A percentile compares a stretch with the other conserved stretches of the same genome.
Evolutionary conservation across 2,888 invertebrate species (phyloP).

Genomic region (Rhamnusium bicolor): DNA sequence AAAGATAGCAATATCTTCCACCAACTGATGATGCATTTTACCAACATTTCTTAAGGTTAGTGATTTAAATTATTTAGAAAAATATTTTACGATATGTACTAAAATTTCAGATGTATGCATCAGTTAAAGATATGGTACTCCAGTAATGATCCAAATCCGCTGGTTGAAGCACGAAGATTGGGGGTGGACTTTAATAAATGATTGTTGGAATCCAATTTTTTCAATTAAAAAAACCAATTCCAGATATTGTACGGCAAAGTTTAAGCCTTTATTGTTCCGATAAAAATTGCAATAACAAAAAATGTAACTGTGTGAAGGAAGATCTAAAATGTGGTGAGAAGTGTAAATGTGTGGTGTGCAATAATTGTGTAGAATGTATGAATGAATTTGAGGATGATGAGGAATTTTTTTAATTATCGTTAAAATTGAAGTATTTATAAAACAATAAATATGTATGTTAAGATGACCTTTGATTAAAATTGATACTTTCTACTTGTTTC

Average conservation of each 20-base stretch:
- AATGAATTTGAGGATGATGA: neutral
- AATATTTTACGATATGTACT: neutral
- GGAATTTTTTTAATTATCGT: neutral
- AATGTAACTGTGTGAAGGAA: neutral
- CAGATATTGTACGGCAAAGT: neutral
- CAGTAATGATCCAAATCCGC: neutral
- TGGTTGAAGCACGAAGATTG: neutral
- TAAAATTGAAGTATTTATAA: too few relatives aligned
- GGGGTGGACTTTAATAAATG: neutral
- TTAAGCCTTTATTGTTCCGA: neutral
- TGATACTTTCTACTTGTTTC: too few relatives aligned
- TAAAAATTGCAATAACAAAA: neutral
- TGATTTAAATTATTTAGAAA: too few relatives aligned
- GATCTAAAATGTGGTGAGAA: neutral
- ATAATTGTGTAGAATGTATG: neutral
- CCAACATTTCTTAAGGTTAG: neutral
- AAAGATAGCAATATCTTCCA: conserved; percentile 28
- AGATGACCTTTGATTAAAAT: too few relatives aligned
- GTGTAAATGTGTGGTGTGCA: neutral
- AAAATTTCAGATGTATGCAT: neutral
- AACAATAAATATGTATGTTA: too few relatives aligned
- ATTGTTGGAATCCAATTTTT: too few relatives aligned
- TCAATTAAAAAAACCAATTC: neutral
- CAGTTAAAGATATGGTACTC: too few relatives aligned
- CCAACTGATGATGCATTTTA: conserved; percentile 28